phyloP scores from a whole-genome alignment of 2,113 vertebrate genomes.

The Hyaena hyaena region DNA sequence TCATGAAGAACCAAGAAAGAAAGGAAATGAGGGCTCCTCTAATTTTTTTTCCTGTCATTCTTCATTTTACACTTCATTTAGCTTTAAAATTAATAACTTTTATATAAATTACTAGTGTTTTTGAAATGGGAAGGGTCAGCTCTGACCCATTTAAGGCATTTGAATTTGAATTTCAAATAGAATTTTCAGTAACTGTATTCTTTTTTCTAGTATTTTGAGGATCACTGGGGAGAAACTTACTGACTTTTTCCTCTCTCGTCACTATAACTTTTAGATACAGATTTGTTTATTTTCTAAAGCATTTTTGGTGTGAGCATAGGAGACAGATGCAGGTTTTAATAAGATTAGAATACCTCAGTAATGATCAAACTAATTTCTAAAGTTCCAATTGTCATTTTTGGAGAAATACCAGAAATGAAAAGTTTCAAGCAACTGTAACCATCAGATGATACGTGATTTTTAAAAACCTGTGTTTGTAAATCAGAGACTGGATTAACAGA shows the following conservation, averaged over 20 bases:
- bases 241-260: background rate
- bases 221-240: background rate
- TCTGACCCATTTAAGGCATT: background rate
- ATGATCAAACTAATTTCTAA: conserved; percentile 36
- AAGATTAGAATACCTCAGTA: background rate
- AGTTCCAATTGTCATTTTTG: conserved; percentile 12
- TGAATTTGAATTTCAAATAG: conserved; percentile 34
- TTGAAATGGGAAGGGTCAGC: background rate
- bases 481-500: conserved; percentile 7
- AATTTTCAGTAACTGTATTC: background rate
- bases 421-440: background rate
- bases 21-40: background rate
- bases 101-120: conserved; percentile 41
- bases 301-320: conserved; percentile 28
- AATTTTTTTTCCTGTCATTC: background rate
- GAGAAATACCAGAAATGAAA: conserved; percentile 33
- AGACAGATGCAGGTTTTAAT: background rate
- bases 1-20: background rate
- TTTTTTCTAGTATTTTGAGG: background rate
- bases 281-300: background rate
- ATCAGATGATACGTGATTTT: background rate
- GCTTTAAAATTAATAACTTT: background rate
- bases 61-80: conserved; percentile 34
- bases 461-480: background rate
- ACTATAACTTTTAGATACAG: background rate